These are phyloP conservation scores for Sorex araneus DNA, from an alignment of 2,113 vertebrate species.

Conservation along the genomic window DNA sequence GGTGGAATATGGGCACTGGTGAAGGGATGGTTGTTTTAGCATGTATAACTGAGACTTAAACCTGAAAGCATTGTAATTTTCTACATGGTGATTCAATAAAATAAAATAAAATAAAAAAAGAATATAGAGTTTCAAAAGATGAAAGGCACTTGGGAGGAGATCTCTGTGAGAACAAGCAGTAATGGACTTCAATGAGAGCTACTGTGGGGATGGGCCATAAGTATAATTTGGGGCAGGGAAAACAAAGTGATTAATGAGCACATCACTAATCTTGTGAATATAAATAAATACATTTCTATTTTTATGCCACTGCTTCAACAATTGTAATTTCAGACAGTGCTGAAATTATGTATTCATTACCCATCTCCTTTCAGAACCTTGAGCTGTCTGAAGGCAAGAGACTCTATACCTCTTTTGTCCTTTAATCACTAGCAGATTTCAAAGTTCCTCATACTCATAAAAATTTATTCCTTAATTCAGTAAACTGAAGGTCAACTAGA, in stretches of 20 bases:
- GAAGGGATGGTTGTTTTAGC: too few relatives aligned
- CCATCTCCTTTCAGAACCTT: background rate
- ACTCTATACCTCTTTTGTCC: conserved; percentile 29
- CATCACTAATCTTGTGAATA: background rate
- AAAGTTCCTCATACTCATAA: conserved; percentile 23
- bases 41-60: too few relatives aligned
- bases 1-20: too few relatives aligned
- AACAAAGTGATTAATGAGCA: background rate
- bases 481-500: conserved; percentile 75
- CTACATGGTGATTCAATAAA: too few relatives aligned
- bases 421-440: conserved; percentile 49
- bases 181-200: background rate
- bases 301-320: background rate
- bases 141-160: background rate
- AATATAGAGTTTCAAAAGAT: background rate
- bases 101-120: too few relatives aligned
- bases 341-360: conserved; percentile 44
- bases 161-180: background rate
- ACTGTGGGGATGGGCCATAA: background rate
- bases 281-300: background rate
- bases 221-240: background rate
- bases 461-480: background rate
- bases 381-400: conserved; percentile 31
- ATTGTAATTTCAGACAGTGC: background rate
- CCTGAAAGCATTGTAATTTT: too few relatives aligned